Base-by-base conservation (phyloP, 1,140 invertebrate genomes). In the Prorops nasuta region DNA sequence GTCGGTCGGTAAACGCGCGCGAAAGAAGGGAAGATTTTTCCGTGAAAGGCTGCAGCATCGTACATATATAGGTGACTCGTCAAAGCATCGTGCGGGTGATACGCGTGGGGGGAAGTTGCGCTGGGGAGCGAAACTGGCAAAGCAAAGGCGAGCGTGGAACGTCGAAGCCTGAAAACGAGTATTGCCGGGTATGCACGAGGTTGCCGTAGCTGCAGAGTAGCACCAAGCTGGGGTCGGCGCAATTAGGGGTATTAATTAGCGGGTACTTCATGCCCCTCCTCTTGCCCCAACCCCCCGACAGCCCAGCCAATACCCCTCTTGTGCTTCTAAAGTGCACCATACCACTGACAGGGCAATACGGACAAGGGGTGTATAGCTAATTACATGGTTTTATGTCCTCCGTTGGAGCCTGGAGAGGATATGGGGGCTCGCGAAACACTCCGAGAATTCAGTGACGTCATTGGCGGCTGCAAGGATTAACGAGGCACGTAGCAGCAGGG, bases 191-290 rank as follows among this genome's bases (percentile, higher is more conserved):
- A 40, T 44, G 42, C 35, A 28, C 22, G 16, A 2, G 2, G 34
- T 35, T 7, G 34, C 16, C 2, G 34, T 35, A 15, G 14, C 34
- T 51, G 28, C 35, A 47, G 47, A 43, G 15, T 51, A 50, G 21
- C 40, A n/a, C n/a, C n/a, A n/a, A n/a, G n/a, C 49, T 65, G 56
- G 69, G 64, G 66, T 68, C 62, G 67, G 60, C 63, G 68, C 72
- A 76, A 75, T 75, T 76, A 74, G 69, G 70, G 66, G 67, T 77
- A 75, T 75, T 76, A 77, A 77, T 77, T 76, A 77, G 69, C 71
- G 58, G 58, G 67, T 69, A 71, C 72, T 72, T 71, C 57, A 64
- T 63, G 53, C 49, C 52, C 50, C 46, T 60, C 43, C 54, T 40
- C 44, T 45, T 54, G 36, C 54, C 43, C 42, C 51, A 48, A 51